Conservation (phyloP, 1,140 invertebrate species). For the Palaemon carinicauda region DNA sequence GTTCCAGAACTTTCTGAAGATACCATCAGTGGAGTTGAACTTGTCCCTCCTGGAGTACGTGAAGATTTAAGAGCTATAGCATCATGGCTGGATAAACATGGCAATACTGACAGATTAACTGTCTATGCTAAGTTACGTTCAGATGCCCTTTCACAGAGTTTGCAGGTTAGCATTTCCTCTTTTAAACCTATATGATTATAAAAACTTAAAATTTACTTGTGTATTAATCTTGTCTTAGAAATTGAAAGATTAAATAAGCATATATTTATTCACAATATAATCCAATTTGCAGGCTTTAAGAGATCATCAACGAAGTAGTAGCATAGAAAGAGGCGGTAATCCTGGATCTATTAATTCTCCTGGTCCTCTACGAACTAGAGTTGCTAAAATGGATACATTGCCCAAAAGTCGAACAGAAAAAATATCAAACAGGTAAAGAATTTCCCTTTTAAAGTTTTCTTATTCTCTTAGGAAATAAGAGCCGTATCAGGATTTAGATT, state of each 20-base stretch:
- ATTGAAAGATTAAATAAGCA: no score
- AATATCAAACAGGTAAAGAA: constrained; percentile 23
- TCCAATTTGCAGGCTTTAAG: constrained; percentile 27
- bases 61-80: constrained; percentile 57
- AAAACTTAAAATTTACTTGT: neutral
- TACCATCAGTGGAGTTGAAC: constrained; percentile 43
- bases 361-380: constrained; percentile 19
- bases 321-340: constrained; percentile 46
- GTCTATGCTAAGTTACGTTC: constrained; percentile 58
- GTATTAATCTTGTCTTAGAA: no score
- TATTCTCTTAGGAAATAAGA: no score
- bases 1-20: constrained; percentile 54
- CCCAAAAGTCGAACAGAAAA: constrained; percentile 32
- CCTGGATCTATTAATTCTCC: constrained; percentile 50
- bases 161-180: constrained; percentile 24
- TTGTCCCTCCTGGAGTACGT: constrained; percentile 48
- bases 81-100: constrained; percentile 57
- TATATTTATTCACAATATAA: neutral
- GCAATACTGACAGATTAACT: constrained; percentile 53
- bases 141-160: constrained; percentile 50
- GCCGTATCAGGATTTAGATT: no score
- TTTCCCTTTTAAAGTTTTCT: no score
- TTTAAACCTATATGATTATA: neutral
- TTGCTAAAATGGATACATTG: constrained; percentile 32
- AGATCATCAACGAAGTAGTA: constrained; percentile 53